Percentiles rank a stretch among this genome's conserved stretches.
Conservation (phyloP, 2,888 invertebrate species). For the Agonopterix alstromeriana region DNA sequence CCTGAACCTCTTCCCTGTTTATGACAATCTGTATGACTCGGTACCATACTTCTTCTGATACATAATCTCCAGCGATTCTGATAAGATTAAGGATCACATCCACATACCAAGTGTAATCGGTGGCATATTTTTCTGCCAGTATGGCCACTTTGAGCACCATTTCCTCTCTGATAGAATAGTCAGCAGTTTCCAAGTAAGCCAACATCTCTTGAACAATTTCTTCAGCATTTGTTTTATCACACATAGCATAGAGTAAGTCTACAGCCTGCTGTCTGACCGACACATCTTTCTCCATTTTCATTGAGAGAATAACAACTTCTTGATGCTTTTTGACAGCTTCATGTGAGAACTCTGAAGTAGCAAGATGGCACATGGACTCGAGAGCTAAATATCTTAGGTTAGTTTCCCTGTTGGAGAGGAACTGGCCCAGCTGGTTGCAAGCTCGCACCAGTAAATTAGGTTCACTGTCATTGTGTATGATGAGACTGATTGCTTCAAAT, state of each 20-base stretch:
- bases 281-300: conserved; percentile 99
- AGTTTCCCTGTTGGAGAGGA: conserved; percentile 97
- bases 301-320: conserved; percentile 98
- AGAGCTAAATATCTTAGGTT: conserved; percentile 98
- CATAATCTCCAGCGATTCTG: conserved; percentile 99
- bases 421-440: conserved; percentile 99
- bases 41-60: conserved; percentile 99
- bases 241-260: conserved; percentile 99
- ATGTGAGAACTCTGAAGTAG: conserved; percentile 99
- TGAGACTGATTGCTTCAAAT: conserved; percentile 99
- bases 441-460: conserved; percentile 97
- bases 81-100: conserved; percentile 99
- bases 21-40: conserved; percentile 99
- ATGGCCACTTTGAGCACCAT: conserved; percentile 99
- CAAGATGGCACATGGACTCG: conserved; percentile 99
- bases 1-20: conserved; percentile 99
- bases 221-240: conserved; percentile 98
- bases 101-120: conserved; percentile 99
- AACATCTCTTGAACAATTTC: conserved; percentile 99
- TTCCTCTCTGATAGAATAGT: conserved; percentile 99
- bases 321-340: conserved; percentile 99
- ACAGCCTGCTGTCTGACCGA: conserved; percentile 98
- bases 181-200: conserved; percentile 98
- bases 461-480: conserved; percentile 99
- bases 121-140: conserved; percentile 98